Base-by-base conservation (phyloP, 1,140 invertebrate species). In the Bombus impatiens region DNA sequence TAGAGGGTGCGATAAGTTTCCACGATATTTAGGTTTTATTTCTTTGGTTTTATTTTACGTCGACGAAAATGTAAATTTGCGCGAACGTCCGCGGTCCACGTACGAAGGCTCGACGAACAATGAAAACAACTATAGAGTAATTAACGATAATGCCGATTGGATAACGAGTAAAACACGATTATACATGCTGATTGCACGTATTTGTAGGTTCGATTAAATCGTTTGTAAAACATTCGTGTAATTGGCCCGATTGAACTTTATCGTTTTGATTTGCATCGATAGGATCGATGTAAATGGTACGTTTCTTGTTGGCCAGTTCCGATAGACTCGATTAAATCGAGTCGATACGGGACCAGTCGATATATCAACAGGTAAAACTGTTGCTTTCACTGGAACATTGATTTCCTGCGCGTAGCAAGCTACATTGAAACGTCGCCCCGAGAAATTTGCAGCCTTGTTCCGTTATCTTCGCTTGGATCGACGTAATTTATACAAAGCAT, bases 351-450 rank as follows among this genome's bases (percentile, higher is more conserved):
- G 13, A 10, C 83, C 28, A 40, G 83, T 65, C 77, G 77, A 85
- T 85, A 85, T 62, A 85, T 85, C 83, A 80, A 80, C 77, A 47
- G 32, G 83, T 47, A 72, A 57, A 71, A 84, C 77, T 80, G 77
- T 85, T 62, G 78, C 83, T 80, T 80, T 85, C 78, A 62, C 82
- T 84, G 82, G 68, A 80, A 79, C 78, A 85, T 85, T 85, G 83
- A 85, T 85, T 85, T 85, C 47, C 83, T 40, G 25, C 28, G 67
- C 53, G 25, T 47, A n/a, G 32, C 78, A 25, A 68, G 28, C 40
- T 37, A 70, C 70, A 71, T 80, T 80, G 78, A 85, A 85, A 85
- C 59, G 83, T 79, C 83, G 35, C 59, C 15, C 6, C 57, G 83
- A n/a, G 83, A 80, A 74, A 80, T 85, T 85, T 85, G 83, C 78